Evolutionary conservation across 2,888 invertebrate species (phyloP).

Genomic region (Dyspetes luteomarginatus): DNA sequence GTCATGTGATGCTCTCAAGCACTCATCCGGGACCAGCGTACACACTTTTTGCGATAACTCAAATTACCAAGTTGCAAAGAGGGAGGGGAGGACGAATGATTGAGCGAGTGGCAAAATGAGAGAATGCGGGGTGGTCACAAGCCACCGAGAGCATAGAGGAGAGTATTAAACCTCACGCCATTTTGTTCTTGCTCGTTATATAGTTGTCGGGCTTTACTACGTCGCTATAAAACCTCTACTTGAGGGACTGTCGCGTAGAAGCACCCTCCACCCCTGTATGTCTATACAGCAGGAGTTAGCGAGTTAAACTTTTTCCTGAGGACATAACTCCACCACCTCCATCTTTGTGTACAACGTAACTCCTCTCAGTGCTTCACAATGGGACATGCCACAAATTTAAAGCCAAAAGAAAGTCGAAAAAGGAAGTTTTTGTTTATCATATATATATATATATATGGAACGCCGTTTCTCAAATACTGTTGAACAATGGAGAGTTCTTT

Average conservation of each 20-base stretch:
- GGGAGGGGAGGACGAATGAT: conserved; percentile 37
- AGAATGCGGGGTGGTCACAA: conserved; percentile 23
- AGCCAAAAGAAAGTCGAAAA: too few relatives aligned
- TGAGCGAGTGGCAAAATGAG: conserved; percentile 38
- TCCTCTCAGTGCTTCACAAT: too few relatives aligned
- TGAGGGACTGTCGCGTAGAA: neutral
- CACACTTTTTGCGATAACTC: conserved; percentile 58
- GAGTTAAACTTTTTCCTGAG: too few relatives aligned
- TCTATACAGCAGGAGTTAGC: too few relatives aligned
- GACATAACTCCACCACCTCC: too few relatives aligned
- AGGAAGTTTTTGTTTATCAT: too few relatives aligned
- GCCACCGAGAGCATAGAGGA: neutral
- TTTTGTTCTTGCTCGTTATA: conserved; percentile 27
- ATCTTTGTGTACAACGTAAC: too few relatives aligned
- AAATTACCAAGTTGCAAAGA: conserved; percentile 52
- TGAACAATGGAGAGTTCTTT: too few relatives aligned
- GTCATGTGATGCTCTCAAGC: conserved; percentile 22
- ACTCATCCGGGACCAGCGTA: conserved; percentile 39
- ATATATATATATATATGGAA: too few relatives aligned
- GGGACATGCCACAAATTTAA: too few relatives aligned
- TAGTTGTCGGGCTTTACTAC: conserved; percentile 7
- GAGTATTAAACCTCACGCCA: conserved; percentile 21
- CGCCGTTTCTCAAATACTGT: too few relatives aligned
- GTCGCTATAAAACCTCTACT: conserved; percentile 8
- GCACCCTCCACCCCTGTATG: too few relatives aligned